Evolutionary conservation across 1,140 invertebrate species (phyloP), one percentile per base, ranked within the genome.

Genomic region (Drosophila simulans): DNA sequence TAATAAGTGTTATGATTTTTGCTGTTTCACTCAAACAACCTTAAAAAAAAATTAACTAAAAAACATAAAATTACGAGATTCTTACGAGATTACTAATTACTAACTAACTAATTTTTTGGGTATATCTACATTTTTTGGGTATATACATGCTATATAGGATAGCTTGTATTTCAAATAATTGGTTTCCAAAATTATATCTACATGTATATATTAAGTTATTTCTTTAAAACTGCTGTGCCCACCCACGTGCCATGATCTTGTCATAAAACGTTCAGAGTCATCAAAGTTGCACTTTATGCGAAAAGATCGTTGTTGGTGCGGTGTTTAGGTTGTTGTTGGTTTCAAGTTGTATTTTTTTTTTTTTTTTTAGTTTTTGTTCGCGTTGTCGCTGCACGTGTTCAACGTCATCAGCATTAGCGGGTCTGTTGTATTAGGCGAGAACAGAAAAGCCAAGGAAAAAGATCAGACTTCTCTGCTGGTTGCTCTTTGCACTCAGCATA

Each of bases 261-360:
- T 88, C 84, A 84, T 88, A 88, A 88, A 88, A 88, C 83, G 84
- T 77, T 88, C 83, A 89, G 64, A 86, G 72, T 80, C 83, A 88
- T 88, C 83, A 89, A 88, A 89, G 83, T 88, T 88, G 84, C 83
- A 89, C 83, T 88, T 89, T 89, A 88, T 88, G 84, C 84, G 83
- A 88, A 88, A 83, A 72, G 68, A 74, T 88, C 68, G 34, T 27
- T 59, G 79, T 27, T 57, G 54, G 25, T 65, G 56, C 48, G 15
- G 7, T 40, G 15, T 43, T 25, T 15, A 57, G 35, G 55, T 55
- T 65, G 55, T 54, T 66, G 53, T 58, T 56, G 51, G 53, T 56
- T 71, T 52, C 45, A 35, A 69, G 40, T 48, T 49, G 49, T 66
- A 53, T 58, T 40, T 52, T 49, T 45, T 45, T 51, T 58, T 17